Evolutionary conservation across 2,888 invertebrate genomes (phyloP), one percentile per base, ranked within the genome.

Genomic region (Scaptomyza flava): DNA sequence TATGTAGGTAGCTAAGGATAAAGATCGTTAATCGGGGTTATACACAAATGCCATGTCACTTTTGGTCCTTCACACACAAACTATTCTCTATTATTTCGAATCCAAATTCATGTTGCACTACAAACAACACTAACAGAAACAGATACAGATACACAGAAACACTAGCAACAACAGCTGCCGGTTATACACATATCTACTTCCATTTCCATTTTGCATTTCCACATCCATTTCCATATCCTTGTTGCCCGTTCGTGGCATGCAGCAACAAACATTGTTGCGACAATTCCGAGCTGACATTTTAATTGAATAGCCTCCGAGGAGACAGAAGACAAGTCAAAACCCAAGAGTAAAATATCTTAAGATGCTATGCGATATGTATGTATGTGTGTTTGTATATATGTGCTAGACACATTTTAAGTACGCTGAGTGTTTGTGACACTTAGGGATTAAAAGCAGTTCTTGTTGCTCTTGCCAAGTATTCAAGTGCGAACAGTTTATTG

Each of bases 401-500:
- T 48, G 33, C n/a, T 20, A 2, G 46, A 41, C 27, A 50, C 34
- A 36, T 42, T 51, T 27, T 33, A 62, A 54, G 63, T 34, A 47
- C 58, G 42, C 14, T 41, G 54, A 52, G 51, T 68, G 56, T 52
- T 56, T 72, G 53, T 54, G 61, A 56, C 69, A 69, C 69, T 61
- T 58, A 33, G 57, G 70, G 61, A 54, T 73, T 69, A 69, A 65
- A 42, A 54, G 31, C 47, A 48, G 33, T 54, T 48, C 17, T 50
- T 23, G 34, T 33, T 50, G 34, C 27, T 50, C 56, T 53, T n/a
- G 59, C 59, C 59, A 51, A 38, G 34, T 45, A 53, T 53, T 34
- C 45, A 23, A 69, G 82, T 77, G 81, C 61, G 71, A 84, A 81
- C 71, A 84, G 79, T 84, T 79, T 74, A 81, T 68, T 84, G 85